phyloP scores from a whole-genome alignment of 1,140 invertebrate genomes.

The Probaryconus sp. region DNA sequence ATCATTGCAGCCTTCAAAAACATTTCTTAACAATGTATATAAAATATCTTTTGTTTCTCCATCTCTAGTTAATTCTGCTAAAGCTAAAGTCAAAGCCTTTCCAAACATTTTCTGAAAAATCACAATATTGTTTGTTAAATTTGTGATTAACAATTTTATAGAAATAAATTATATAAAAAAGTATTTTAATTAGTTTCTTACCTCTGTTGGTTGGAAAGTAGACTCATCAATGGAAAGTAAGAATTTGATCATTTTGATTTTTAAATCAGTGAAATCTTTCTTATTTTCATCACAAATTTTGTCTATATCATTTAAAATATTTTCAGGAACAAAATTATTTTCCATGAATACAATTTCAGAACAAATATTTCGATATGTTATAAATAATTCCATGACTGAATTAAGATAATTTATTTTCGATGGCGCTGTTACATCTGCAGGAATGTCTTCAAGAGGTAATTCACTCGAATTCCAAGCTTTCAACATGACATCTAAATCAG shows the following conservation, averaged over 20 bases:
- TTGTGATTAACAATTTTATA: no score
- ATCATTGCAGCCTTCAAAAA: conserved; percentile 81
- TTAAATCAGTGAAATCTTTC: conserved; percentile 75
- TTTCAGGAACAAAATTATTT: conserved; percentile 64
- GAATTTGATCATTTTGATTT: conserved; percentile 83
- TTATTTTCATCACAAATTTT: conserved; percentile 54
- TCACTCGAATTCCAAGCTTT: conserved; percentile 75
- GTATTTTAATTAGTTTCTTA: conserved; percentile 28
- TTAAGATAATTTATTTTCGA: conserved; percentile 68
- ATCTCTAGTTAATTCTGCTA: conserved; percentile 67
- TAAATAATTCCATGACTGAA: conserved; percentile 79
- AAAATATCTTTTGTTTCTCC: conserved; percentile 63
- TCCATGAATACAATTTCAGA: conserved; percentile 73
- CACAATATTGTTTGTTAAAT: conserved; percentile 10
- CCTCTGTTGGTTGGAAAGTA: conserved; percentile 79
- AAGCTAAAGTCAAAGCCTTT: conserved; percentile 79
- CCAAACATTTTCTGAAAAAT: conserved; percentile 78
- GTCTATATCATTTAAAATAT: conserved; percentile 63
- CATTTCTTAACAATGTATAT: conserved; percentile 79
- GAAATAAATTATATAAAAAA: conserved; percentile 1
- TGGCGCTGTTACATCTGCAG: conserved; percentile 11
- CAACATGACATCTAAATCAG: conserved; percentile 76
- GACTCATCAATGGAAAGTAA: conserved; percentile 80
- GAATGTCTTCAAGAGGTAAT: conserved; percentile 28
- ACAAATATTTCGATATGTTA: conserved; percentile 78